Evolutionary conservation across 2,797 vertebrate genomes (phyloP), one percentile per base, ranked within the genome.

Genomic region (Tapera naevia): DNA sequence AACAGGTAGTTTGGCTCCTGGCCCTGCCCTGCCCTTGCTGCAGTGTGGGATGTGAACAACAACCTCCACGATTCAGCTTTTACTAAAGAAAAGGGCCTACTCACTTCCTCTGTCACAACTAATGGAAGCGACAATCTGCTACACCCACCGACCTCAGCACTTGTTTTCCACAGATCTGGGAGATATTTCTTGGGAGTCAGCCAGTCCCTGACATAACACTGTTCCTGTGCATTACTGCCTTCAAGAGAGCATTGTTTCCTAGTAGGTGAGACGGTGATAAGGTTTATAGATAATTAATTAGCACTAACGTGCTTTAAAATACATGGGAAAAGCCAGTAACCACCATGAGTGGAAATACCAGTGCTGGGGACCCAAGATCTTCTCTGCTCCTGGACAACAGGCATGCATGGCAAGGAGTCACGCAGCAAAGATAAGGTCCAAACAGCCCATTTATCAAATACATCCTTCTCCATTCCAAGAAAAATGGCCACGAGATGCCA

Each of bases 271-370:
- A 25, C 19, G 11, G 19, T 4, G 87, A 94, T 86, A 92, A 61
- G 45, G 57, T 86, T 87, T 89, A 72, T 75, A 89, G 75, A 85
- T 82, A 91, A 96, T 85, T 92, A 91, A 89, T 91, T 95, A 61
- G 53, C 69, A 18, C 17, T 86, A 54, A 74, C 57, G 33, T 2
- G 0, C 56, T 85, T 82, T 58, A 33, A 75, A 58, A 32, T 67
- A 80, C 0, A 1, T 62, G 48, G 84, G 35, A 91, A 82, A 74
- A 76, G 56, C 7, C 71, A 79, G 43, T 81, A 79, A 79, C 33
- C 67, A 76, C 25, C 3, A 0, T 12, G 39, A 86, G 33, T 41
- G 21, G 61, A 73, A 92, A 57, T 0, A 0, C 19, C 43, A 22
- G 24, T 10, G 28, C 28, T 46, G 41, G 64, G 48, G 39, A 54